Conservation (phyloP, 64 coral and sea anemone genomes). For the Cladopsammia gracilis region DNA sequence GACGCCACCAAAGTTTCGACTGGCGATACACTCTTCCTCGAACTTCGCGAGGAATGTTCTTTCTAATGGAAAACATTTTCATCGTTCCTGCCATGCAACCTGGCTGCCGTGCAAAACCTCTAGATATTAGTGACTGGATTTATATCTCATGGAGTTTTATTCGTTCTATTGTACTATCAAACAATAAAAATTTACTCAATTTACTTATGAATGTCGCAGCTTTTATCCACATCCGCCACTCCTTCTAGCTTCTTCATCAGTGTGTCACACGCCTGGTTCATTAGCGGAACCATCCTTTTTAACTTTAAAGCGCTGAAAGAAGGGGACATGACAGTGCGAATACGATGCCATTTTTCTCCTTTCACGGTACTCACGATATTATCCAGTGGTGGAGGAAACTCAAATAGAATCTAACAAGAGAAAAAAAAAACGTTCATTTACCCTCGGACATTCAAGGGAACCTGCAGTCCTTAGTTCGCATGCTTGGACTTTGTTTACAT, state of each 20-base stretch:
- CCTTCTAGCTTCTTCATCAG: not conserved
- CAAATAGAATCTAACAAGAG: not conserved
- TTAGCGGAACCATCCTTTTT: constrained; percentile 24
- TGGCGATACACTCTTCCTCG: too few relatives aligned
- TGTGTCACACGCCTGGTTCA: constrained; percentile 7
- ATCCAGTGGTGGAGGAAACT: not conserved
- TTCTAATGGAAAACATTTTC: too few relatives aligned
- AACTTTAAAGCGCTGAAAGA: constrained; percentile 37
- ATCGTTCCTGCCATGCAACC: too few relatives aligned
- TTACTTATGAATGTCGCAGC: constrained; percentile 11
- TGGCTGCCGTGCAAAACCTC: too few relatives aligned
- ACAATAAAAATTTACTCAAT: not conserved
- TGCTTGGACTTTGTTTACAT: too few relatives aligned
- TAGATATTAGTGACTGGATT: too few relatives aligned
- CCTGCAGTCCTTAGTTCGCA: not conserved
- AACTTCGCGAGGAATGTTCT: too few relatives aligned
- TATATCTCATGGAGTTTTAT: too few relatives aligned
- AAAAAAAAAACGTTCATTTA: not conserved
- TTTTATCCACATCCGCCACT: not conserved
- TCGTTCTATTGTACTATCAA: too few relatives aligned
- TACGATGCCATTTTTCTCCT: constrained; percentile 21
- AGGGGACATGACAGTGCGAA: not conserved
- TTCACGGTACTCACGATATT: not conserved
- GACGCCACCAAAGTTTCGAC: too few relatives aligned
- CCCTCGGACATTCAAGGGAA: not conserved